Percentiles rank a stretch among this genome's conserved stretches.
Evolutionary conservation across 2,797 vertebrate genomes (phyloP).

Genomic region (Sebastes kiyomatsui): DNA sequence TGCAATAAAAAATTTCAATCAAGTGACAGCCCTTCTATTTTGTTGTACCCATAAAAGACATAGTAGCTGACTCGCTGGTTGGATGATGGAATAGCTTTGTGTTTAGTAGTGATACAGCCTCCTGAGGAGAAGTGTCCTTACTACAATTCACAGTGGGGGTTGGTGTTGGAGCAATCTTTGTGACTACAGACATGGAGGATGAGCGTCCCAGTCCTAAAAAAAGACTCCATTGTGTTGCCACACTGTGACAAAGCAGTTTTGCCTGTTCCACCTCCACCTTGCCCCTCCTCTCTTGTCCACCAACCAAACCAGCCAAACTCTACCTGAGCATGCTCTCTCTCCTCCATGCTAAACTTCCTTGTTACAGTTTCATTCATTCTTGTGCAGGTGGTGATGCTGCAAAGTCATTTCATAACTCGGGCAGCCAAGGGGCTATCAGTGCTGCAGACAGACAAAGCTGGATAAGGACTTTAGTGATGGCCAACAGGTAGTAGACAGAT

Average conservation of each 20-base stretch:
- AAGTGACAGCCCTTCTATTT: background rate
- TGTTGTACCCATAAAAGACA: background rate
- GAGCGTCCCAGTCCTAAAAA: slow-evolving; percentile 36
- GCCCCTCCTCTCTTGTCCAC: background rate
- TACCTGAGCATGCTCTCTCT: slow-evolving; percentile 21
- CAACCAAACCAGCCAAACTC: slow-evolving; percentile 31
- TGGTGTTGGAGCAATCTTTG: slow-evolving; percentile 18
- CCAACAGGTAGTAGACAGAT: slow-evolving; percentile 49
- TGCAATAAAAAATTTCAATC: too few species aligned
- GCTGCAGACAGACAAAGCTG: slow-evolving; percentile 22
- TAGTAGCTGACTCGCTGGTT: background rate
- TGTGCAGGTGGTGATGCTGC: background rate
- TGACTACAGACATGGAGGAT: slow-evolving; percentile 43
- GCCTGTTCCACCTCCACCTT: slow-evolving; percentile 73
- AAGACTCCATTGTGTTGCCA: slow-evolving; percentile 67
- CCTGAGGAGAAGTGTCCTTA: background rate
- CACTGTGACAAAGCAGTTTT: slow-evolving; percentile 82
- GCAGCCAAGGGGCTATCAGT: slow-evolving; percentile 28
- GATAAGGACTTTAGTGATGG: slow-evolving; percentile 19
- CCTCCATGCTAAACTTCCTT: slow-evolving; percentile 62
- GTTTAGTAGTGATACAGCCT: background rate
- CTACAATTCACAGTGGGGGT: slow-evolving; percentile 32
- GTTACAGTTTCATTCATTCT: slow-evolving; percentile 68
- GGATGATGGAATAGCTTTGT: background rate
- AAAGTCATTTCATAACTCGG: slow-evolving; percentile 31